These are phyloP conservation scores for Ateles fusciceps DNA, from an alignment of 2,797 vertebrate species.

Conservation along the genomic window DNA sequence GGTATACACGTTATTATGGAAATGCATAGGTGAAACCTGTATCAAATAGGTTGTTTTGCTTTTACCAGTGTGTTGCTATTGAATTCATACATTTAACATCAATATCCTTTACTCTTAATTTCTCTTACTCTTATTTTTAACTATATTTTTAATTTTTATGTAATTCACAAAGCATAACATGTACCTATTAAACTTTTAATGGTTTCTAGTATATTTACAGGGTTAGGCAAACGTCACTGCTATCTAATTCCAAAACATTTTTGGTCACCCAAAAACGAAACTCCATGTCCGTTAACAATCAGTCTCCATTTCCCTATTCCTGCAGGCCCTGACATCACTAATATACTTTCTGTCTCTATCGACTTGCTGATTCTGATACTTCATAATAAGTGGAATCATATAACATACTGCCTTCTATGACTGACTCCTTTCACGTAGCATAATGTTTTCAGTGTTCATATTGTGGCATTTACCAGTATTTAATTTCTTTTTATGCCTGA, in stretches of 20 bases:
- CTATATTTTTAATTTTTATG: background rate
- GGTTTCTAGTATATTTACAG: background rate
- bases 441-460: background rate
- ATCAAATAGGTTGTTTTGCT: background rate
- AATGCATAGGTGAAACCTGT: background rate
- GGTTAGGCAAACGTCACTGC: background rate
- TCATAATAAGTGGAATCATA: background rate
- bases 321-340: background rate
- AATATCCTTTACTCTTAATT: background rate
- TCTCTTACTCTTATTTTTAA: background rate
- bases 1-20: background rate
- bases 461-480: background rate
- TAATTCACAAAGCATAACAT: background rate
- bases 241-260: background rate
- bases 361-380: background rate
- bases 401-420: background rate
- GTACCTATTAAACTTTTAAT: background rate
- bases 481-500: background rate
- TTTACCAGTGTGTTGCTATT: background rate
- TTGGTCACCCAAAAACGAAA: background rate
- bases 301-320: background rate
- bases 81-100: background rate
- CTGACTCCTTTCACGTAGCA: background rate
- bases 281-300: background rate
- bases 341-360: background rate